These are phyloP conservation scores for Bovichtus diacanthus DNA, from an alignment of 2,797 vertebrate genomes.

Conservation along the genomic window DNA sequence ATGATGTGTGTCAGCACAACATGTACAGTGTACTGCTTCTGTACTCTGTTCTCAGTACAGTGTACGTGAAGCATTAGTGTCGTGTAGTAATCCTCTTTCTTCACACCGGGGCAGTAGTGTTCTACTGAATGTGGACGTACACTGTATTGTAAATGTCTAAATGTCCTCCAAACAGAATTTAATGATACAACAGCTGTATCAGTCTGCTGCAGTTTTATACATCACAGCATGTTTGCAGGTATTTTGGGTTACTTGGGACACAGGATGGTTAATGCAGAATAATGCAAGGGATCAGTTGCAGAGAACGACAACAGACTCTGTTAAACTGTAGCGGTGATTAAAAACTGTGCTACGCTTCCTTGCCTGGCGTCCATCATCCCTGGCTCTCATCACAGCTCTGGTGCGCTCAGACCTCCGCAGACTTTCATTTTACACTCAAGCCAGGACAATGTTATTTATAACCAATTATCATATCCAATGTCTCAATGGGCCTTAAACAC, in stretches of 20 bases:
- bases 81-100: neutral
- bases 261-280: neutral
- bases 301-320: neutral
- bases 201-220: neutral
- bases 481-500: neutral
- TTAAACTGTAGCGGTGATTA: neutral
- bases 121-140: neutral
- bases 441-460: neutral
- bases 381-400: neutral
- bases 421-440: neutral
- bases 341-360: neutral
- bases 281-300: neutral
- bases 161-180: neutral
- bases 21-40: neutral
- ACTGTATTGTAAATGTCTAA: neutral
- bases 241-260: neutral
- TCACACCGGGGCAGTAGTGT: constrained; percentile 33
- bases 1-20: too few relatives aligned
- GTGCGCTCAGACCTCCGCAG: neutral
- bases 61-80: too few relatives aligned
- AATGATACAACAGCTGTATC: neutral
- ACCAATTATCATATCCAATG: neutral
- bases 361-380: neutral
- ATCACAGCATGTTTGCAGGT: neutral
- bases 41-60: too few relatives aligned